Evolutionary conservation across 2,797 vertebrate species (phyloP).

Genomic region (Diplodus puntazzo): DNA sequence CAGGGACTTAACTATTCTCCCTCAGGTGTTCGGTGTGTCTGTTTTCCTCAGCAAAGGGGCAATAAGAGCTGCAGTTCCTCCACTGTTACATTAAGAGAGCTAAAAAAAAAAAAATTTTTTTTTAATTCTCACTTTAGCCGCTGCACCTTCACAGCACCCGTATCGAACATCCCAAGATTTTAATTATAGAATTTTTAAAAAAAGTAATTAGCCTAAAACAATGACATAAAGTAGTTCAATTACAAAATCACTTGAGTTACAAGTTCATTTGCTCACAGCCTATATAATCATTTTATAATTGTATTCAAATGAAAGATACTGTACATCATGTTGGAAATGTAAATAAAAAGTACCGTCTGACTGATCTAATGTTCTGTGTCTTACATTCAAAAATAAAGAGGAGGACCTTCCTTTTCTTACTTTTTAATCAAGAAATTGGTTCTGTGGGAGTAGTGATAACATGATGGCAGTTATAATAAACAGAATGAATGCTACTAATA

Average conservation of each 20-base stretch:
- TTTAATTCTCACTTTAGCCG: slow-evolving; percentile 20
- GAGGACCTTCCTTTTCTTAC: background rate
- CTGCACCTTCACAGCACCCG: slow-evolving; percentile 5
- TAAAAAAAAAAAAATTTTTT: slow-evolving; percentile 35
- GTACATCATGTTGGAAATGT: slow-evolving; percentile 4
- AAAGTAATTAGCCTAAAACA: too few relatives aligned
- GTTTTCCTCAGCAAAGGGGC: slow-evolving; percentile 53
- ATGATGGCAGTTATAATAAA: background rate
- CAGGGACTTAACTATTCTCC: slow-evolving; percentile 60
- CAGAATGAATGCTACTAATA: slow-evolving; percentile 12
- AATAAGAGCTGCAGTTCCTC: slow-evolving; percentile 44
- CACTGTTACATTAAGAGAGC: slow-evolving; percentile 28
- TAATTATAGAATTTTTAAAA: background rate
- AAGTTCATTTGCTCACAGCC: background rate
- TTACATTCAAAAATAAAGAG: background rate
- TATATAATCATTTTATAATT: background rate
- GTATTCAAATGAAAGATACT: slow-evolving; percentile 4
- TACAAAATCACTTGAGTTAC: background rate
- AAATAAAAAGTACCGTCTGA: slow-evolving; percentile 5
- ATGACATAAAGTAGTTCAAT: too few relatives aligned
- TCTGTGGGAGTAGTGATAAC: background rate
- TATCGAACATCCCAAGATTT: background rate
- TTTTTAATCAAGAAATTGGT: slow-evolving; percentile 4
- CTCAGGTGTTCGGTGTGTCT: slow-evolving; percentile 50
- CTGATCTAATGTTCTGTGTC: background rate